Base-by-base conservation (phyloP, 2,113 vertebrate species). In the Paracanthobrama guichenoti region DNA sequence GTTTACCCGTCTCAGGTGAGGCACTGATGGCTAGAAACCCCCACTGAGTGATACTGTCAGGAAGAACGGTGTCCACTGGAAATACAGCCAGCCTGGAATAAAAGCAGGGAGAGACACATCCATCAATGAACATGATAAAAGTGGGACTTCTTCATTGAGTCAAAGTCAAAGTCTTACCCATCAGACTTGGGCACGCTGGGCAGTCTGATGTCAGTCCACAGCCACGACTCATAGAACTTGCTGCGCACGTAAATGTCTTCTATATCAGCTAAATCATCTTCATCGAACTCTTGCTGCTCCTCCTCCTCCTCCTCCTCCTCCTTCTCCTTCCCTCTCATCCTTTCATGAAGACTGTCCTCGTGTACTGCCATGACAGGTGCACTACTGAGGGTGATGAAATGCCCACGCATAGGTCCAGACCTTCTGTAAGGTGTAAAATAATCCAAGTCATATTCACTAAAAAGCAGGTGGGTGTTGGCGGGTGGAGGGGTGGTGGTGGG, bases 21-120 rank as follows among this genome's bases (percentile, higher is more conserved):
- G 92, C 48, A 44, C 94, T 94, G 77, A 95, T 28, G 13, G 92
- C 94, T 73, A 94, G 46, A 28, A 94, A 39, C 2, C 94, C 93
- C 94, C 93, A 94, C 88, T 94, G 90, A 11, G 94, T 95, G 90
- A 95, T 94, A 75, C 93, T 94, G 90, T 94, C 94, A 0, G 93
- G 94, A 59, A 94, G 85, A 0, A 90, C 26, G 0, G 77, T 35
- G 0, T 16, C 12, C 31, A 94, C 12, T 0, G 35, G 81, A 39
- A 13, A 9, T 2, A 84, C 86, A 0, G 93, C 90, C 48, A 94
- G 66, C 82, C 93, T 94, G 90, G 76, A 18, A 72, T 12, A 50
- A 31, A 50, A 20, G 39, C 39, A 39, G 35, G 35, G 35, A 39
- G 6, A 50, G 6, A 26, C 24, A 31, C 44, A 39, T 26, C 2